Evolutionary conservation across 2,797 vertebrate species (phyloP).

Genomic region (Sylvia borin): DNA sequence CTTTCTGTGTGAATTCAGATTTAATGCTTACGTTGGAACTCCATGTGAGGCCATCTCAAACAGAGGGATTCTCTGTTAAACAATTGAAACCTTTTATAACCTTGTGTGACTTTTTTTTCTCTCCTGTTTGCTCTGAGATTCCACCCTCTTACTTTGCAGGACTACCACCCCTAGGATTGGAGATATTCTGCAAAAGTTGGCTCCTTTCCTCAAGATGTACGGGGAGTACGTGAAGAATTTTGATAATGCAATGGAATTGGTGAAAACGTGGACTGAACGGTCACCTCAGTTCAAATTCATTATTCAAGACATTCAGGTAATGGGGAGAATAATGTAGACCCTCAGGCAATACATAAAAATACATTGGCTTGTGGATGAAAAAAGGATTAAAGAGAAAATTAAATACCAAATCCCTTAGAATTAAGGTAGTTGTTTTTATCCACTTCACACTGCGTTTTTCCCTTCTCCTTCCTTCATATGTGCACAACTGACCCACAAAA

Average conservation of each 20-base stretch:
- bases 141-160: conserved; percentile 76
- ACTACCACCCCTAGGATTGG: conserved; percentile 88
- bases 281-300: conserved; percentile 91
- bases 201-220: conserved; percentile 99
- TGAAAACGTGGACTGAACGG: conserved; percentile 92
- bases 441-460: not conserved
- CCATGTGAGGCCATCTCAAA: not conserved
- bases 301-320: conserved; percentile 94
- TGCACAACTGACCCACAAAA: not conserved
- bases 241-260: conserved; percentile 92
- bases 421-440: not conserved
- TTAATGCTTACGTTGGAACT: not conserved
- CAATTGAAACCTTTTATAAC: not conserved
- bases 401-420: not conserved
- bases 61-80: not conserved
- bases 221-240: conserved; percentile 97
- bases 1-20: not conserved
- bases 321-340: not conserved
- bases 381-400: not conserved
- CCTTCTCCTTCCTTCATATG: not conserved
- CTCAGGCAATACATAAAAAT: not conserved
- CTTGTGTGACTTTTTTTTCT: not conserved
- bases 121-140: conserved; percentile 46
- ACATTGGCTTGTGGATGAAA: not conserved
- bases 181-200: conserved; percentile 94